These are phyloP conservation scores for Lithobates pipiens DNA, from an alignment of 2,797 vertebrate species.

Conservation along the genomic window DNA sequence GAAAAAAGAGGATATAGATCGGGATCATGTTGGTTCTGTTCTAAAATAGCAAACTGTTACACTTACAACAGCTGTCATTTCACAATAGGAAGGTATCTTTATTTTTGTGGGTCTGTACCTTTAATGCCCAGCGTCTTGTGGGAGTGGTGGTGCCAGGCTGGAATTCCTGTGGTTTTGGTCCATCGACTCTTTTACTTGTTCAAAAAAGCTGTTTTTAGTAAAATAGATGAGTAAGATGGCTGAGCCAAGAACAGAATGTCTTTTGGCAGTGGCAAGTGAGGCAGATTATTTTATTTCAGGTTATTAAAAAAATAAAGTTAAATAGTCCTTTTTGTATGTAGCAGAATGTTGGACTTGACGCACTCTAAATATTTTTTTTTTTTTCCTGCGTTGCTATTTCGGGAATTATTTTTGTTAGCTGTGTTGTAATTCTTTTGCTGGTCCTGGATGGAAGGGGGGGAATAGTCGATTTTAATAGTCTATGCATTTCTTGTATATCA, in stretches of 20 bases:
- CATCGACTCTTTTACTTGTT: constrained; percentile 91
- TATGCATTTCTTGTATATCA: not conserved
- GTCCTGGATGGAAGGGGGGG: not conserved
- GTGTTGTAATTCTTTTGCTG: not conserved
- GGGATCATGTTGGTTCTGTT: not conserved
- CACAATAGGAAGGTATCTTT: not conserved
- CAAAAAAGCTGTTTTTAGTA: constrained; percentile 81
- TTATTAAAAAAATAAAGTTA: constrained; percentile 52
- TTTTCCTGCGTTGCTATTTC: constrained; percentile 3
- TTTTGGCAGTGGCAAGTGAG: constrained; percentile 80
- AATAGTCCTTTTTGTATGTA: constrained; percentile 61
- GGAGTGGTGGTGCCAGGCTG: constrained; percentile 81
- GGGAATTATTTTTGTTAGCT: not conserved
- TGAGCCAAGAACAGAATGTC: constrained; percentile 90
- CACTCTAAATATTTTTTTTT: constrained; percentile 26
- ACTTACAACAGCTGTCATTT: not conserved
- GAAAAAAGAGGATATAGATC: too few relatives aligned
- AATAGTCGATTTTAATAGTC: not conserved
- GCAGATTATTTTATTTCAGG: constrained; percentile 68
- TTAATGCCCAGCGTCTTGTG: constrained; percentile 63
- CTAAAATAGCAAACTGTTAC: not conserved
- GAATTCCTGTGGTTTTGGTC: constrained; percentile 92
- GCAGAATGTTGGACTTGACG: constrained; percentile 17
- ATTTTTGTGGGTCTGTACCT: not conserved
- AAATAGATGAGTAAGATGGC: constrained; percentile 79